Evolutionary conservation across 1,140 invertebrate genomes (phyloP).

Genomic region (Sinonovacula constricta): DNA sequence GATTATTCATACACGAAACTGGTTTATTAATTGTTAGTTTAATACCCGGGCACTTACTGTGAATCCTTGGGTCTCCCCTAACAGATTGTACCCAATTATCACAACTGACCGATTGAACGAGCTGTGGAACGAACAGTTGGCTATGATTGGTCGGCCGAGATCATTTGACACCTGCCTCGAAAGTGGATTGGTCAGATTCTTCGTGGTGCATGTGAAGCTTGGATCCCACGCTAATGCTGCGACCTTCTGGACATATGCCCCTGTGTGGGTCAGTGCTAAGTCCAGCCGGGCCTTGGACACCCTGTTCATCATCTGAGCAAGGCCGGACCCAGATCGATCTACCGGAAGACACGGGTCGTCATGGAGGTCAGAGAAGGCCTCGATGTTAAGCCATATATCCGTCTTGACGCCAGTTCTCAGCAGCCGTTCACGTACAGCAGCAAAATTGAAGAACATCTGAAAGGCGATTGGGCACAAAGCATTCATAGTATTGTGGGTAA

Average conservation of each 20-base stretch:
- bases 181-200: slow-evolving; percentile 44
- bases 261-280: slow-evolving; percentile 55
- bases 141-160: slow-evolving; percentile 60
- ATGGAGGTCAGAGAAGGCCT: slow-evolving; percentile 65
- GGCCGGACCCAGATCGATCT: slow-evolving; percentile 49
- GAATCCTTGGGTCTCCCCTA: slow-evolving; percentile 59
- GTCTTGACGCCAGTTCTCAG: slow-evolving; percentile 13
- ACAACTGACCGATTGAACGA: slow-evolving; percentile 66
- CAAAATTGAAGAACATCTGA: slow-evolving; percentile 56
- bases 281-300: slow-evolving; percentile 64
- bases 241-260: slow-evolving; percentile 62
- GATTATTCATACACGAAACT: no score
- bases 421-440: slow-evolving; percentile 24
- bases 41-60: slow-evolving; percentile 54
- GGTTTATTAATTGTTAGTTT: no score
- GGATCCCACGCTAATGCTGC: slow-evolving; percentile 69
- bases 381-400: slow-evolving; percentile 66
- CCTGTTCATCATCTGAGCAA: slow-evolving; percentile 57
- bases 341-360: slow-evolving; percentile 64
- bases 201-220: slow-evolving; percentile 63
- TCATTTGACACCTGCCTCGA: slow-evolving; percentile 54
- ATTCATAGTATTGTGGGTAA: no score
- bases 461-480: no score
- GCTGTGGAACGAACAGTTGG: slow-evolving; percentile 69
- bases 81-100: slow-evolving; percentile 67